Base-by-base conservation (phyloP, 2,888 invertebrate species). In the Rhamphomyia laevipes region DNA sequence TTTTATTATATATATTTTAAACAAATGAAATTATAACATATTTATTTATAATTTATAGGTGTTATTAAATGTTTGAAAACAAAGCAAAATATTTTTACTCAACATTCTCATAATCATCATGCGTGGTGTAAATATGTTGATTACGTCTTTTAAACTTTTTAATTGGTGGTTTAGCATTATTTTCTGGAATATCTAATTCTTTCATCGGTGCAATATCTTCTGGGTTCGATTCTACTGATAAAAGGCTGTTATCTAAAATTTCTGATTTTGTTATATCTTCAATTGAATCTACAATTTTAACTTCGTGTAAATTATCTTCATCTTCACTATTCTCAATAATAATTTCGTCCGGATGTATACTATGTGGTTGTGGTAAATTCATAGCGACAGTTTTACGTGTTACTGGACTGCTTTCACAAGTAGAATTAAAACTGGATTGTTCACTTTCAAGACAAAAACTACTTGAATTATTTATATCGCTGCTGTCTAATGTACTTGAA, bases 91-190 rank as follows among this genome's bases (percentile, higher is more conserved):
- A 27, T 27, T 7, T 9, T 27, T 30, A 12, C 46, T 30, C 46
- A n/a, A 45, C 11, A 42, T 57, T 56, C 4, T 48, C 48, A 3
- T 58, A 58, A 2, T 59, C 60, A 16, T 59, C 56, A n/a, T 59
- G 57, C 21, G 54, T 55, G 40, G 60, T 57, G 53, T 70, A 70
- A 15, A 68, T 63, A 42, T 58, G 55, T 51, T 67, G 64, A 53
- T 70, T 70, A 42, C 70, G 56, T 33, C 70, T 60, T 51, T 67
- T 70, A n/a, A 70, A 64, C 40, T 65, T 68, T 48, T 68, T 70
- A 6, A 59, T 51, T 4, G 59, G 61, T 10, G 60, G 60, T 42
- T 59, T 61, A 0, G 57, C 12, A 46, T 48, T 46, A 21, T 35
- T 35, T 15, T 55, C 13, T 48, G 7, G 45, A 48, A 40, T 16